These are phyloP conservation scores for Prunella himalayana DNA, from an alignment of 2,113 vertebrate species.

Conservation along the genomic window DNA sequence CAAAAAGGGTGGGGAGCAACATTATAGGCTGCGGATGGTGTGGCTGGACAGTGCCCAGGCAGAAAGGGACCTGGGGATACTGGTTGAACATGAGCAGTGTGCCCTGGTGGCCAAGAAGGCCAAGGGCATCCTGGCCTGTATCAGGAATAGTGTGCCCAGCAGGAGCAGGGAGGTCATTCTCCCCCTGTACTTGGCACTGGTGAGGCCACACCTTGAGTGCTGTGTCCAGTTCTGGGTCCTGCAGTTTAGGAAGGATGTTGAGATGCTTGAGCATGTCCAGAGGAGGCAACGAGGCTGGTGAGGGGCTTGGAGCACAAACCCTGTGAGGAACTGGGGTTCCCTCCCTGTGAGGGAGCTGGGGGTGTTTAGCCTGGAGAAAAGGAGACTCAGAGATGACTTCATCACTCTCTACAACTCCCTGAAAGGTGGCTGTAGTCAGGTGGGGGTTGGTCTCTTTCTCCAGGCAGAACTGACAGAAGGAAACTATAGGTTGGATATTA, in stretches of 20 bases:
- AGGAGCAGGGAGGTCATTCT: not conserved
- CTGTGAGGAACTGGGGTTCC: not conserved
- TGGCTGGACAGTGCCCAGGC: not conserved
- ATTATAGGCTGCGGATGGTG: fast-evolving
- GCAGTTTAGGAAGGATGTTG: not conserved
- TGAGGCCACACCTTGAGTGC: not conserved
- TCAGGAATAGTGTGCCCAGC: not conserved
- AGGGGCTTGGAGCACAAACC: not conserved
- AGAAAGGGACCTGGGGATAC: not conserved
- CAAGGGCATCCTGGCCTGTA: fast-evolving
- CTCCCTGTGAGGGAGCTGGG: not conserved
- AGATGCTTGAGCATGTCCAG: fast-evolving
- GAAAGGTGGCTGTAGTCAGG: not conserved
- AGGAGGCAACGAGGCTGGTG: not conserved
- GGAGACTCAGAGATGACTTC: not conserved
- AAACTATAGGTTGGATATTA: not conserved
- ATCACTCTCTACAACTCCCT: not conserved
- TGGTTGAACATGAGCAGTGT: not conserved
- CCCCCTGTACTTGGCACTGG: not conserved
- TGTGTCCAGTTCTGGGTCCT: not conserved
- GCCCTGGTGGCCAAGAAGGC: not conserved
- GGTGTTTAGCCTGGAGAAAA: not conserved
- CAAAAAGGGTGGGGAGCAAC: not conserved
- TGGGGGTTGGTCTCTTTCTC: not conserved
- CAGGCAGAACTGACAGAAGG: not conserved